Evolutionary conservation across 2,888 invertebrate genomes (phyloP).

Genomic region (Pterobdella sp.): DNA sequence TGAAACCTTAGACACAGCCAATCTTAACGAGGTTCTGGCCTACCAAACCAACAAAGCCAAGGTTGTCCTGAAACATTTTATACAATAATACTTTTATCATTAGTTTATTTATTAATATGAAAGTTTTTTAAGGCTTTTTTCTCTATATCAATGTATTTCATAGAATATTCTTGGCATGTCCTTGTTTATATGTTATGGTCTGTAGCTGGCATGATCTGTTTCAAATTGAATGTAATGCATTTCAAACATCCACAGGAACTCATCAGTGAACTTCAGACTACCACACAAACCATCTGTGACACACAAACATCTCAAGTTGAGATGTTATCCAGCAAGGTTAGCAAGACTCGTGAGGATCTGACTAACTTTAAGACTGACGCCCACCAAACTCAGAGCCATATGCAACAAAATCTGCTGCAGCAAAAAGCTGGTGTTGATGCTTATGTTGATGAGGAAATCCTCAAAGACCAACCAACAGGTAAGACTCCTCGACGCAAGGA

Average conservation of each 20-base stretch:
- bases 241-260: not conserved
- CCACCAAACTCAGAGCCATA: not conserved
- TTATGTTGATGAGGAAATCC: not conserved
- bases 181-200: no score
- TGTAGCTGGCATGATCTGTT: no score
- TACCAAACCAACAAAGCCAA: not conserved
- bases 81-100: not conserved
- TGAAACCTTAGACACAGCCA: not conserved
- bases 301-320: not conserved
- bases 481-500: not conserved
- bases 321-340: not conserved
- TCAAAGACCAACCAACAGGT: slow-evolving; percentile 6
- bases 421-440: not conserved
- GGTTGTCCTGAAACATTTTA: not conserved
- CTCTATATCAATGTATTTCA: no score
- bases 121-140: no score
- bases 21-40: not conserved
- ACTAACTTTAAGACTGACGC: not conserved
- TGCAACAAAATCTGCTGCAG: not conserved
- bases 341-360: not conserved
- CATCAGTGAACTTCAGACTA: not conserved
- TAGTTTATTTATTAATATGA: no score
- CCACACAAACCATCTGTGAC: not conserved
- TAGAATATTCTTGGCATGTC: no score
- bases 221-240: no score